Base-by-base conservation (phyloP, 2,797 vertebrate genomes). In the Carapus acus region DNA sequence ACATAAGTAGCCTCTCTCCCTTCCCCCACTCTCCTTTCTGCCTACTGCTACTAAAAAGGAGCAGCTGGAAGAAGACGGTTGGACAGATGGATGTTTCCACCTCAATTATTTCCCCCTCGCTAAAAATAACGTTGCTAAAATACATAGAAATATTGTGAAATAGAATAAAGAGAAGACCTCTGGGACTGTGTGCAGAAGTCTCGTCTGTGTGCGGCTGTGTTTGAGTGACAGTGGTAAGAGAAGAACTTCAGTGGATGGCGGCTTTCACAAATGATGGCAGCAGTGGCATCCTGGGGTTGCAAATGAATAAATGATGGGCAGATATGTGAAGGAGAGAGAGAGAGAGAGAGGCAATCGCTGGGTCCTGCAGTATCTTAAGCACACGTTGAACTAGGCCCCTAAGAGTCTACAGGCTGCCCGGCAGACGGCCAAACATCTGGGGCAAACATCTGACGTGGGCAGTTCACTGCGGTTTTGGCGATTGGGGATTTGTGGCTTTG, bases 41-140 rank as follows among this genome's bases (percentile, higher is more conserved):
- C 65, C 48, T 71, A 71, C 73, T 58, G 74, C 71, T 62, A 68
- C 78, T 81, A 77, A 84, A 88, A 84, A 88, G 85, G 83, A 88
- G 87, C 89, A 90, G 86, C 88, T 90, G 89, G 83, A 87, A 83
- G 81, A 77, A 80, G 84, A 82, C 83, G 86, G 82, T 79, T 76
- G 85, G 86, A 85, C 88, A 89, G 88, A 89, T 90, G 88, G 89
- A 89, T 84, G 84, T 88, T 90, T 90, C 87, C 88, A 89, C 89
- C 86, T 90, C 87, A 78, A 87, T 90, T 89, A 89, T 88, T 88
- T n/a, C n/a, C 87, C 80, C 69, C 72, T 63, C 61, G 45, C 87
- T 88, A 89, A 89, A 90, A 86, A 90, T 90, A 90, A 67, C 71
- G 58, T 56, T 79, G 85, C 81, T 87, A 88, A 90, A 33, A 51